phyloP scores from a whole-genome alignment of 2,797 vertebrate species.

The Mionectes olivaceus region DNA sequence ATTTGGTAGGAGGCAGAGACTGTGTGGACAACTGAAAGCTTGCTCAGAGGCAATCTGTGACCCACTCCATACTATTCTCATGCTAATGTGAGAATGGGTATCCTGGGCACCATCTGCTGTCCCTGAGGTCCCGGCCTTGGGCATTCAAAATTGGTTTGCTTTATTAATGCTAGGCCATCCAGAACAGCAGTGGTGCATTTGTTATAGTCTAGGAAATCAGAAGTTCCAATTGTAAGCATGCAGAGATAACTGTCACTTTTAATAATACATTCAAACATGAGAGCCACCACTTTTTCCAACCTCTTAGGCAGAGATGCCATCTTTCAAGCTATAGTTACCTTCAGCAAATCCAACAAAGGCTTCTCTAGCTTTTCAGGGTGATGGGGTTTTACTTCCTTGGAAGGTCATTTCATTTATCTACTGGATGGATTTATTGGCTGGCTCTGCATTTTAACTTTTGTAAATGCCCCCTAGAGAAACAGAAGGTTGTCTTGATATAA shows the following conservation, averaged over 20 bases:
- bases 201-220: conserved; percentile 66
- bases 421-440: neutral
- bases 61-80: conserved; percentile 56
- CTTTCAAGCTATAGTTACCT: conserved; percentile 60
- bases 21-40: conserved; percentile 50
- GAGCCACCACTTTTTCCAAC: conserved; percentile 54
- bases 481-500: neutral
- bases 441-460: conserved; percentile 12
- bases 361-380: neutral
- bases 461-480: conserved; percentile 24
- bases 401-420: conserved; percentile 20
- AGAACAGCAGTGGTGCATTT: conserved; percentile 72
- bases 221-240: conserved; percentile 54
- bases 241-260: conserved; percentile 70
- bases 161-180: conserved; percentile 74
- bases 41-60: conserved; percentile 67
- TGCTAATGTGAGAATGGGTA: conserved; percentile 70
- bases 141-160: conserved; percentile 74
- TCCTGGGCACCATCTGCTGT: conserved; percentile 81
- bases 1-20: conserved; percentile 23
- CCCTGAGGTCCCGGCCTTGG: conserved; percentile 59
- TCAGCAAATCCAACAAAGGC: conserved; percentile 12
- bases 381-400: neutral
- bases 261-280: conserved; percentile 50
- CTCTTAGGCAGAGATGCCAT: conserved; percentile 64